Evolutionary conservation across 2,113 vertebrate species (phyloP).

Genomic region (Micromys minutus): DNA sequence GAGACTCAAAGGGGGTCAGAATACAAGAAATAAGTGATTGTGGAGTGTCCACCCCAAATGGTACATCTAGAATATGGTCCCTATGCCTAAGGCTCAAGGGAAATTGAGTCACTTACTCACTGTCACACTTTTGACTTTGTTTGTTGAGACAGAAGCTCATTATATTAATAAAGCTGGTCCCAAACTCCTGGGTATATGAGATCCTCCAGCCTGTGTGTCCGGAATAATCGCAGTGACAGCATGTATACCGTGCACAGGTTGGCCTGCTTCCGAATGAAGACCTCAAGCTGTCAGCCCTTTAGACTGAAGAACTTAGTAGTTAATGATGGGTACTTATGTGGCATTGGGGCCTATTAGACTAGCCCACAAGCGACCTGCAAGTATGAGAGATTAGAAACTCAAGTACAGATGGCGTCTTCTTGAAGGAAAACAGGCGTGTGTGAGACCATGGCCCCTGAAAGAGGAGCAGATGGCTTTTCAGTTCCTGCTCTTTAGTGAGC

Average conservation of each 20-base stretch:
- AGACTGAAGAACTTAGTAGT: conserved; percentile 9
- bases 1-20: not conserved
- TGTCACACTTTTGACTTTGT: not conserved
- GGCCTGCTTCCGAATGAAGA: not conserved
- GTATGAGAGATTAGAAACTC: conserved; percentile 45
- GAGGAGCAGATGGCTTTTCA: not conserved
- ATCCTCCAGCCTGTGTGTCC: not conserved
- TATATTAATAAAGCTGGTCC: not conserved
- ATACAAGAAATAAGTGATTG: not conserved
- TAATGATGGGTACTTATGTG: not conserved
- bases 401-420: not conserved
- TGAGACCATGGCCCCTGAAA: not conserved
- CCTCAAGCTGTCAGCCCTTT: not conserved
- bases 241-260: not conserved
- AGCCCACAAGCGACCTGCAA: not conserved
- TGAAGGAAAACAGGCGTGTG: not conserved
- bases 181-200: not conserved
- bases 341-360: not conserved
- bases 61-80: not conserved
- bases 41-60: not conserved
- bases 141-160: not conserved
- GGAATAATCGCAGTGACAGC: not conserved
- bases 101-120: not conserved
- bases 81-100: not conserved
- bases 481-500: not conserved